Evolutionary conservation across 2,113 vertebrate genomes (phyloP).

Genomic region (Anolis sagrei): DNA sequence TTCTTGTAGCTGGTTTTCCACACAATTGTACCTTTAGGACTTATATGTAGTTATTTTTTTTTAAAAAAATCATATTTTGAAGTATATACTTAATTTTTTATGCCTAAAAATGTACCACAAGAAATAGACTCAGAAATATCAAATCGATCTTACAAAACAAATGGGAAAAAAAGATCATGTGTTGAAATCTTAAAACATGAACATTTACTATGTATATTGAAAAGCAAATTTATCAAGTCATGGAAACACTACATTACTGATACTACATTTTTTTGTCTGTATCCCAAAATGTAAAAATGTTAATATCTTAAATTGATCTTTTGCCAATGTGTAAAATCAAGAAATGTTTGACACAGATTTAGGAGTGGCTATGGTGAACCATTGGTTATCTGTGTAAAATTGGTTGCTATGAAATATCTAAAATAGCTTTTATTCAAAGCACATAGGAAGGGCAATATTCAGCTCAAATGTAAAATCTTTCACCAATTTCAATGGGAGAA

Average conservation of each 20-base stretch:
- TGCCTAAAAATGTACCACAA: too few species aligned
- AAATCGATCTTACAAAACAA: neutral
- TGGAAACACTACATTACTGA: neutral
- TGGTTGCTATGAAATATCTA: neutral
- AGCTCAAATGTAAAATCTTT: neutral
- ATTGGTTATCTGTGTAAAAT: neutral
- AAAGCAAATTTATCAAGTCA: neutral
- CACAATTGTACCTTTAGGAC: neutral
- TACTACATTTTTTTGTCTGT: neutral
- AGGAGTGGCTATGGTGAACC: neutral
- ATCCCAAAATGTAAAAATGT: neutral
- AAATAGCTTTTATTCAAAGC: neutral
- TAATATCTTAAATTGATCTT: neutral
- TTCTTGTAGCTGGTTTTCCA: neutral
- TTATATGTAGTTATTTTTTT: too few species aligned
- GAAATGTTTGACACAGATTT: neutral
- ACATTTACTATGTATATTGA: too few species aligned
- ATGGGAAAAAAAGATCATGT: neutral
- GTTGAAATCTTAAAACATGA: neutral
- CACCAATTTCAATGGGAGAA: neutral
- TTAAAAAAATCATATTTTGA: neutral
- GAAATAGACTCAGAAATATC: neutral
- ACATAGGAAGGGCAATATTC: neutral
- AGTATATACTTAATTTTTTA: neutral
- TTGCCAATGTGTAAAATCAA: neutral